Conservation (phyloP, 1,140 invertebrate genomes). For the Eumeta japonica region DNA sequence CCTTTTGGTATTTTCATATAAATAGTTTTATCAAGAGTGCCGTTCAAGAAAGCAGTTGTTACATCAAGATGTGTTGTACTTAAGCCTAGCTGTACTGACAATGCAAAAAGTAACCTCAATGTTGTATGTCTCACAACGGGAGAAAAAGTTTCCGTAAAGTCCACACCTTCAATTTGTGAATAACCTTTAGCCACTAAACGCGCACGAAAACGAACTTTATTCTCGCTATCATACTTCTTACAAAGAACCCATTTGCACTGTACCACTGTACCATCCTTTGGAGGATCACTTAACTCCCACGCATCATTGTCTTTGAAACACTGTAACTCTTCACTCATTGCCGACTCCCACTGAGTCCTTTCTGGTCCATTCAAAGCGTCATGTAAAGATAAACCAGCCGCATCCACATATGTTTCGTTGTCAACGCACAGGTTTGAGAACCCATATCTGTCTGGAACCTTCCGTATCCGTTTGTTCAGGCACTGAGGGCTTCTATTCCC, state of each 20-base stretch:
- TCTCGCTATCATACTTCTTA: no score
- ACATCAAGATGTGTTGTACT: no score
- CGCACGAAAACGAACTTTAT: no score
- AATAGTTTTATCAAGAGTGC: neutral
- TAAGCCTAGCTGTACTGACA: no score
- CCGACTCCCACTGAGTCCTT: neutral
- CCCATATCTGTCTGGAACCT: no score
- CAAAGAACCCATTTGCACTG: no score
- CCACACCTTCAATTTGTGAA: neutral
- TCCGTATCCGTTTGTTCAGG: no score
- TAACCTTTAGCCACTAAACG: no score
- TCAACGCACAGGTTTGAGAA: constrained; percentile 1
- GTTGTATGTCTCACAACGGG: constrained; percentile 1
- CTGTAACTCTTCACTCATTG: neutral
- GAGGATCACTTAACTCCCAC: neutral
- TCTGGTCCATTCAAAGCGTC: no score
- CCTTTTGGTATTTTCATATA: neutral
- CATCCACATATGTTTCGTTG: neutral
- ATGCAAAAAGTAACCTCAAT: no score
- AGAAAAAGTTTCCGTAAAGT: no score
- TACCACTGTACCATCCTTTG: neutral
- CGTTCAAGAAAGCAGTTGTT: neutral
- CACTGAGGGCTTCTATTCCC: neutral
- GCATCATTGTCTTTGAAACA: neutral
- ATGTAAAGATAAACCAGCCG: no score